Evolutionary conservation across 2,797 vertebrate genomes (phyloP), one percentile per base, ranked within the genome.

Genomic region (Gephyroberyx darwinii): DNA sequence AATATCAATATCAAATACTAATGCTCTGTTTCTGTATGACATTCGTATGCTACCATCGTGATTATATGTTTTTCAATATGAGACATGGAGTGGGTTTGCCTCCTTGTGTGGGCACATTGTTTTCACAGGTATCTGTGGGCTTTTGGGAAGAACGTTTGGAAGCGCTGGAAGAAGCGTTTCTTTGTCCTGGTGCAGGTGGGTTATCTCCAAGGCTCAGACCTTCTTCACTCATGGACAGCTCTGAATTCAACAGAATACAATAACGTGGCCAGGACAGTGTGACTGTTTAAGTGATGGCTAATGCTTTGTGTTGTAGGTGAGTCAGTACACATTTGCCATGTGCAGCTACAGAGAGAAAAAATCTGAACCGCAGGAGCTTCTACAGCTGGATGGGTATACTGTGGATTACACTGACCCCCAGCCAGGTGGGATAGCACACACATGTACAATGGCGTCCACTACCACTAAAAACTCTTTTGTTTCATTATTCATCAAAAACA

Each of bases 341-440:
- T 99, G 98, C 94, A 99, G 98, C 94, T 99, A 99, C 89, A 95
- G 98, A 84, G 98, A 99, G 93, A 99, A 99, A 90, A 99, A 99
- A 78, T 97, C 98, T 0, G 98, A 99, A 80, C 98, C 98, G 17
- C 98, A 99, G 90, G 98, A 99, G 81, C 95, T 99, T 70, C 95
- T 99, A 5, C 98, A 99, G 81, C 93, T 99, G 60, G 98, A 99
- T 4, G 98, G 98, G 55, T 99, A 99, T 91, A 99, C 98, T 55
- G 98, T 99, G 93, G 98, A 99, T 81, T 99, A 99, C 93, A 98
- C 97, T 0, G 98, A 99, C 92, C 98, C 98, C 16, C 98, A 98
- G 87, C 96, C 98, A 94, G 98, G 98, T 99, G 93, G 1, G 83
- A 58, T 3, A 0, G 6, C 51, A 63, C 48, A 20, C 53, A 41